These are phyloP conservation scores for Dolichoris vasculosae DNA, from an alignment of 1,140 invertebrate species.

Conservation along the genomic window DNA sequence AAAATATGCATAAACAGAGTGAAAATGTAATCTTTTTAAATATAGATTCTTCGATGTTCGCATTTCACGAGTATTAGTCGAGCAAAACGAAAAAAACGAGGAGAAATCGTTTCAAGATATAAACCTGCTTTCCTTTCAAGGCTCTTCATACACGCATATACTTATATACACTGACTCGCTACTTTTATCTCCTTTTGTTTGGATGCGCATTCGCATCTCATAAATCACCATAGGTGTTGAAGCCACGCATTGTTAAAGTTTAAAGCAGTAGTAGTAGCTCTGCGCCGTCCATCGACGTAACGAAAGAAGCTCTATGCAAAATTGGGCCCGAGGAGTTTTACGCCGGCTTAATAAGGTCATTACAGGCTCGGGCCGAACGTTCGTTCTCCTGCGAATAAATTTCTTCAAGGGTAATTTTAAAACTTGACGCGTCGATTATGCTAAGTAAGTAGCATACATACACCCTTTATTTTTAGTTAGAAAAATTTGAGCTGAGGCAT, in stretches of 20 bases:
- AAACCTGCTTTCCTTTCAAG: neutral
- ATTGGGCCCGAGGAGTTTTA: constrained; percentile 38
- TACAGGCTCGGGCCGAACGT: neutral
- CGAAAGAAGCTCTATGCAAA: constrained; percentile 45
- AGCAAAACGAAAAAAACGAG: neutral
- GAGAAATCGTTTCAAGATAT: neutral
- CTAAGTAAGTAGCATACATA: constrained; percentile 35
- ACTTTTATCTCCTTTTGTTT: constrained; percentile 19
- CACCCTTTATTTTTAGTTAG: constrained; percentile 15
- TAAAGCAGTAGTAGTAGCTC: constrained; percentile 23
- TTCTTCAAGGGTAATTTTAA: constrained; percentile 44
- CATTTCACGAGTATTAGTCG: neutral
- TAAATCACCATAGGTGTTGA: constrained; percentile 66
- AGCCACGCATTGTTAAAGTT: constrained; percentile 50
- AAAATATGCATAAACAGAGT: neutral
- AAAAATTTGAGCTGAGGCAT: constrained; percentile 18
- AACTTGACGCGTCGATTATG: constrained; percentile 47
- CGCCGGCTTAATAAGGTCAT: constrained; percentile 45
- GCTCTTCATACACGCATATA: neutral
- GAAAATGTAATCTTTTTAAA: neutral
- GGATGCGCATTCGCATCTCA: constrained; percentile 50
- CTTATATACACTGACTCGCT: neutral
- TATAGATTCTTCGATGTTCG: neutral
- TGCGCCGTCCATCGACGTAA: constrained; percentile 36
- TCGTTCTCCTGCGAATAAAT: constrained; percentile 26